Evolutionary conservation across 2,113 vertebrate genomes (phyloP), one percentile per base, ranked within the genome.

Genomic region (Corythornis madagascariensis): DNA sequence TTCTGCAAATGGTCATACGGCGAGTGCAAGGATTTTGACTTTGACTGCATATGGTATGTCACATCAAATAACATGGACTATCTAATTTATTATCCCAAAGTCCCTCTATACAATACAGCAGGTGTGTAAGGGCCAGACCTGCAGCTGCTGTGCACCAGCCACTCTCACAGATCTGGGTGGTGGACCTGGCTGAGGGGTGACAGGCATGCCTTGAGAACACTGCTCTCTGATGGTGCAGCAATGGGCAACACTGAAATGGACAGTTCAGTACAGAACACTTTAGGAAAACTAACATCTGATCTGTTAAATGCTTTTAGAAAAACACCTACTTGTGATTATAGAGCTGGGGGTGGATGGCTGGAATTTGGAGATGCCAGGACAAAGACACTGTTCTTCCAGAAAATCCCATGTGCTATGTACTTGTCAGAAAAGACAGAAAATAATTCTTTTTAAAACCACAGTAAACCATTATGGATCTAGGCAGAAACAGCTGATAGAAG

Each of bases 1-100:
- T 98, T 98, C 56, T 97, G 98, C 43, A 99, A 97, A 85, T 99
- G 99, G 99, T 98, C 97, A 70, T 99, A 99, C 14, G 98, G 96
- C 55, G 97, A 95, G 43, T 63, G 72, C 91, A 95, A 78, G 40
- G 94, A 97, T 11, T 90, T 98, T 31, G 91, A 99, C 90, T 99
- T 99, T 64, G 12, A 91, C 94, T 64, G 96, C 95, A 67, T 84
- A 91, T 99, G 99, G 99, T 99, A 98, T 14, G 0, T 56, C 21
- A 33, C 38, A 83, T 42, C 77, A 79, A 93, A 26, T 50, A 63
- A 57, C 56, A 31, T 15, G 59, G 60, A 76, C 60, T 70, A 63
- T 45, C 16, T 74, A 20, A 2, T 25, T 66, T 71, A 6, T 38
- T 29, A 50, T 35, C 50, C 64, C 29, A 7, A 26, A 73, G 21